Evolutionary conservation across 2,797 vertebrate genomes (phyloP), one percentile per base, ranked within the genome.

Genomic region (Microhierax caerulescens): DNA sequence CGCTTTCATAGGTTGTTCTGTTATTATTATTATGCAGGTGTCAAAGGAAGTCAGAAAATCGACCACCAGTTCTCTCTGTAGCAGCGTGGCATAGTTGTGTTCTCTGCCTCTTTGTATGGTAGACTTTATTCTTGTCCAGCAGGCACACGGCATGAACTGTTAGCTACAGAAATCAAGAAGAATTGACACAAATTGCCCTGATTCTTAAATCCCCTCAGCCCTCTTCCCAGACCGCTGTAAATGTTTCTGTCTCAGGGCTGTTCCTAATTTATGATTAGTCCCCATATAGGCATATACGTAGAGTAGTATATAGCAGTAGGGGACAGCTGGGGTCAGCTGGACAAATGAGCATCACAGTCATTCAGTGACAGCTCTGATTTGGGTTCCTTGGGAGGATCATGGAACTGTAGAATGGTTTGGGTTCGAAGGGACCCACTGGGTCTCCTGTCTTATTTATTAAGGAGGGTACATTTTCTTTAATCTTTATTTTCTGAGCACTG

Each of bases 131-230:
- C n/a, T 24, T 23, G 11, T 36, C 47, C 41, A 61, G 30, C 51
- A 81, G 56, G 30, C 27, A 48, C 13, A 6, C 1, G 53, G 2
- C 45, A 24, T 2, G 0, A 84, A 4, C n/a, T 16, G 5, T 56
- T 37, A n/a, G 11, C 51, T 53, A 1, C 28, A 67, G 51, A 54
- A 81, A 41, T 45, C 4, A 7, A 17, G 48, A 32, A 37, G 41
- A 57, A 41, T 6, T 69, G 47, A 15, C 37, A 28, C 7, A 45
- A 56, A 34, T 27, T 19, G 6, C 22, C 47, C n/a, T 34, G 12
- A 8, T 64, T 78, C 47, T 45, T 37, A 59, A 63, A 47, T 36
- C 13, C 39, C 50, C 22, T 22, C 9, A n/a, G 11, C 11, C 14
- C 14, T 45, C 25, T 57, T 19, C 41, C 28, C 14, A 79, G 37